Evolutionary conservation across 2,797 vertebrate genomes (phyloP), one percentile per base, ranked within the genome.

Genomic region (Betta splendens): DNA sequence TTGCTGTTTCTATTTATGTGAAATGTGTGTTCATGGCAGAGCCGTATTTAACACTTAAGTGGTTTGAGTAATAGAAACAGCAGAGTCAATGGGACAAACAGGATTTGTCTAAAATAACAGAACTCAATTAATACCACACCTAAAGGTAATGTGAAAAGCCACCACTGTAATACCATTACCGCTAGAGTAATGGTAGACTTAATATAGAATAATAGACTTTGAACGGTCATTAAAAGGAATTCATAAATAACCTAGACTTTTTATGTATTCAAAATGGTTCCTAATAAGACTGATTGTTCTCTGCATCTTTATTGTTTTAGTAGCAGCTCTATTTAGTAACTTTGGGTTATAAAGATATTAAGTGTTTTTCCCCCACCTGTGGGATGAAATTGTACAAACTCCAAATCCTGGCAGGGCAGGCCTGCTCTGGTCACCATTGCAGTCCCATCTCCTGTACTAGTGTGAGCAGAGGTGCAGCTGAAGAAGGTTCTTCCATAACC

Each of bases 361-460:
- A 2, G 16, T 15, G 13, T 9, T 1, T 7, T 25, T 67, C 46
- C 21, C 79, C 83, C 85, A 99, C 98, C 98, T 87, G 98, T 99
- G 43, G 98, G 98, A 80, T 99, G 98, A 72, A 99, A 99, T 92
- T 99, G 98, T 38, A 99, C 94, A 51, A 99, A 99, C 80, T 99
- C 98, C 48, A 99, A 76, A 79, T 99, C 98, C 86, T 99, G 98
- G 84, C 95, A 98, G 50, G 98, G 95, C 54, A 99, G 92, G 2
- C 96, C 96, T 13, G 97, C 98, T 78, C 98, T 91, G 40, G 97
- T 96, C 50, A 98, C 91, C 95, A 99, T 98, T 11, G 96, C 97
- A 3, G 89, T 98, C 44, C 98, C 98, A 0, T 99, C 98, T 17
- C 98, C 98, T 0, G 98, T 99, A 66, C 90, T 94, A 4, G 98